These are phyloP conservation scores for Temnothorax ravouxi DNA, from an alignment of 2,888 invertebrate species.

Conservation along the genomic window DNA sequence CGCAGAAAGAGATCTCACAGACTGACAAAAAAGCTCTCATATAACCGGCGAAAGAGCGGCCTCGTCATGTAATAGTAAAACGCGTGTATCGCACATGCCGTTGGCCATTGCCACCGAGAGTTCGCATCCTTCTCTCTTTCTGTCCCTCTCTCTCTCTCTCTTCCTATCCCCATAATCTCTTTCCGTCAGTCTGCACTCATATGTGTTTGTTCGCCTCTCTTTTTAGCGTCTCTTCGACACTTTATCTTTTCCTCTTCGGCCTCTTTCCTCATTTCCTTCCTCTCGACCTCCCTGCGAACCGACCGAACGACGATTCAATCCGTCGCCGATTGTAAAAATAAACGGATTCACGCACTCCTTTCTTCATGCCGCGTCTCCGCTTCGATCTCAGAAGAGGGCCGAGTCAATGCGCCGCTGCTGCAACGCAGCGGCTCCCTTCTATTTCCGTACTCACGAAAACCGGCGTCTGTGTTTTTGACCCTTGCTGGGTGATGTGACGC, in stretches of 20 bases:
- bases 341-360: constrained; percentile 72
- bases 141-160: no score
- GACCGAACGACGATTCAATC: constrained; percentile 80
- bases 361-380: constrained; percentile 49
- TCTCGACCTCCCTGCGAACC: constrained; percentile 49
- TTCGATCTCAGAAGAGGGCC: constrained; percentile 78
- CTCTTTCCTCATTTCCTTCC: constrained; percentile 30
- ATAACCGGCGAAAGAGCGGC: constrained; percentile 61
- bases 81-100: constrained; percentile 85
- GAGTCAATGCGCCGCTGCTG: constrained; percentile 41
- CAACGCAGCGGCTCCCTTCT: constrained; percentile 66
- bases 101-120: constrained; percentile 69
- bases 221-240: constrained; percentile 26
- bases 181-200: constrained; percentile 36
- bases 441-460: constrained; percentile 74
- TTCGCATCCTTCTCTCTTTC: constrained; percentile 17
- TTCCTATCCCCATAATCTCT: constrained; percentile 28
- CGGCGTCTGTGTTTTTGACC: constrained; percentile 36
- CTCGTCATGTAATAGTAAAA: constrained; percentile 78
- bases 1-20: constrained; percentile 84
- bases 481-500: constrained; percentile 22
- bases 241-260: constrained; percentile 27
- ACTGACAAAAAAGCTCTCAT: constrained; percentile 82
- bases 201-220: constrained; percentile 23
- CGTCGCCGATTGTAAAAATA: constrained; percentile 82